Conservation (phyloP, 2,888 invertebrate species). For the Hedya salicella region DNA sequence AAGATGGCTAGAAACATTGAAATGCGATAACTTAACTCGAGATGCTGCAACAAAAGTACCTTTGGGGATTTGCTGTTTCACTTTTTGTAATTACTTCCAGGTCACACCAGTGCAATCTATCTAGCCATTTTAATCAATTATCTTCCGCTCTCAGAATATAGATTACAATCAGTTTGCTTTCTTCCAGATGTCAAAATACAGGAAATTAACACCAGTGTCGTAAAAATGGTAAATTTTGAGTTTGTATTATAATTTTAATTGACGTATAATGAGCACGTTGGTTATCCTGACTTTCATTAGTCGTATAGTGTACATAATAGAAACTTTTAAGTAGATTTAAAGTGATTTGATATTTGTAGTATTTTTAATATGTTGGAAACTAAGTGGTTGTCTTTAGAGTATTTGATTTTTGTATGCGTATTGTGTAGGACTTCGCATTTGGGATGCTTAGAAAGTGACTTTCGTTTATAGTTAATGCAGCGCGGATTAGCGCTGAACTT, state of each 20-base stretch:
- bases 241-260: constrained; percentile 58
- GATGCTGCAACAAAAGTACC: neutral
- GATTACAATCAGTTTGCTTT: constrained; percentile 56
- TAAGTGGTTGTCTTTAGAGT: constrained; percentile 68
- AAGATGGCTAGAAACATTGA: constrained; percentile 49
- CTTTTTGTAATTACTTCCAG: neutral
- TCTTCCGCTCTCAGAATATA: constrained; percentile 21
- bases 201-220: constrained; percentile 43
- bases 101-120: constrained; percentile 44
- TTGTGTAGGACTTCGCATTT: constrained; percentile 70
- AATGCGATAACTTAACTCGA: constrained; percentile 30
- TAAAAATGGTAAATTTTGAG: constrained; percentile 52
- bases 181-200: constrained; percentile 66
- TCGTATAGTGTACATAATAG: constrained; percentile 76
- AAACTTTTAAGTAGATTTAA: constrained; percentile 67
- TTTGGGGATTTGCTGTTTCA: neutral
- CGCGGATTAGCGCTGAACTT: constrained; percentile 51
- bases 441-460: constrained; percentile 62
- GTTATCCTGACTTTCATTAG: constrained; percentile 73
- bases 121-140: constrained; percentile 47
- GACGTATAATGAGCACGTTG: constrained; percentile 79
- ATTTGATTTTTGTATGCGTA: constrained; percentile 68
- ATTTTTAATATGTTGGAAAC: constrained; percentile 75
- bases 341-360: constrained; percentile 76
- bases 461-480: constrained; percentile 53